Conservation (phyloP, 2,888 invertebrate genomes). For the Blastobasis lacticolella region DNA sequence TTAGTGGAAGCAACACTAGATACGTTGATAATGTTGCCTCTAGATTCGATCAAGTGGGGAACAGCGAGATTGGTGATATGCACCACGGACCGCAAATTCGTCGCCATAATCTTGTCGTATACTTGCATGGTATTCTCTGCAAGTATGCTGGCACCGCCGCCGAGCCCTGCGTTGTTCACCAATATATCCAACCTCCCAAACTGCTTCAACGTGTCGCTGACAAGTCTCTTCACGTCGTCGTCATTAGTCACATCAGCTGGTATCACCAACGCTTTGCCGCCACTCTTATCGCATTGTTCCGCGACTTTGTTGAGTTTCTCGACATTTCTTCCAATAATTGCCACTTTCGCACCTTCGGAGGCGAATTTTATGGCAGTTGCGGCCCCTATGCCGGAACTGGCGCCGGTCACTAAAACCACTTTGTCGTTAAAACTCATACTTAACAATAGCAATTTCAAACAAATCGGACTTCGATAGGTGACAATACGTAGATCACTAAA, state of each 20-base stretch:
- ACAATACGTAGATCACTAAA: too few species aligned
- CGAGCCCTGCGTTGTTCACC: constrained; percentile 19
- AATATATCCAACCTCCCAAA: constrained; percentile 17
- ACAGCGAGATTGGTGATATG: background rate
- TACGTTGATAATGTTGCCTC: background rate
- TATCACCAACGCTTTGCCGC: constrained; percentile 10
- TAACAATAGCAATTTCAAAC: too few species aligned
- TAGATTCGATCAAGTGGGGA: background rate
- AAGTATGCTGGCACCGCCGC: constrained; percentile 5
- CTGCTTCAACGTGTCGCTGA: constrained; percentile 13
- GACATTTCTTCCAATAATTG: constrained; percentile 11
- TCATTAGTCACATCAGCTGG: constrained; percentile 15
- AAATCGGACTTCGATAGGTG: too few species aligned
- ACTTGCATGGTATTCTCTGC: constrained; percentile 9
- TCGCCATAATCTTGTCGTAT: background rate
- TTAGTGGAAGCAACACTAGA: background rate
- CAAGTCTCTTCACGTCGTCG: constrained; percentile 8
- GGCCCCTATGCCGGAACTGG: constrained; percentile 29
- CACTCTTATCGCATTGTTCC: constrained; percentile 3
- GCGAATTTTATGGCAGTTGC: constrained; percentile 14
- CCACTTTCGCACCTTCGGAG: constrained; percentile 10
- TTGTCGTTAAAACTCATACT: constrained; percentile 25
- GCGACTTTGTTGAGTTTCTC: constrained; percentile 9
- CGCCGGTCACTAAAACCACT: constrained; percentile 26
- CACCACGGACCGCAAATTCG: background rate